Evolutionary conservation across 1,140 invertebrate genomes (phyloP), one percentile per base, ranked within the genome.

Genomic region (Diplogasteroides magnus): DNA sequence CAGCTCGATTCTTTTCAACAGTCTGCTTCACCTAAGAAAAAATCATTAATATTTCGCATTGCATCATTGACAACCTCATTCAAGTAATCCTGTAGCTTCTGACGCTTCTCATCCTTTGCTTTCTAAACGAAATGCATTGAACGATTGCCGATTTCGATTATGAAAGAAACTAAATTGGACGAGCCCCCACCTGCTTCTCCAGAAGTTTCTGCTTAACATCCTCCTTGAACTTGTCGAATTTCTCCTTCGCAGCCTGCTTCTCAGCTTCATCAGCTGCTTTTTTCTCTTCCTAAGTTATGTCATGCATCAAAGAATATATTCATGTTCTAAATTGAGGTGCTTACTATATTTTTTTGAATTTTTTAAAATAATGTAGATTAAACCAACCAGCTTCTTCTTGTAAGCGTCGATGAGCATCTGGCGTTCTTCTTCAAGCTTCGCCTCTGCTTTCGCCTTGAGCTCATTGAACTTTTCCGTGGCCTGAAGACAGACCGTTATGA

Each of bases 81-180:
- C 13, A 48, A 31, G n/a, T 71, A 60, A 31, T 63, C 70, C 13
- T 67, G 64, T n/a, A 71, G 14, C 31, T 67, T 59, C 28, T 72
- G 31, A 23, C 60, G 25, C 25, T 72, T 0, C 31, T 57, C n/a
- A 14, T 55, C 61, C 27, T 72, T 72, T 58, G 62, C 66, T 48
- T 56, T 64, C 32, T 56, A n/a, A 26, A 56, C 55, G n/a, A 14
- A 48, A n/a, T 31, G 65, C 59, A 62, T 68, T 13, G 58, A 28
- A 15, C 61, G 29, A 29, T 66, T n/a, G n/a, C n/a, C n/a, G n/a
- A n/a, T n/a, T n/a, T 66, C 61, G n/a, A 71, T 66, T 71, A n/a
- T n/a, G 61, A n/a, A 63, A 66, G 64, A 56, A 71, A 66, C 14
- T 29, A 55, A 23, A 62, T 31, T 27, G 27, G 23, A 0, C 31